A percentile compares a stretch with the other conserved stretches of the same genome.
These are phyloP conservation scores for Chorisops tibialis DNA, from an alignment of 2,888 invertebrate genomes.

Conservation along the genomic window DNA sequence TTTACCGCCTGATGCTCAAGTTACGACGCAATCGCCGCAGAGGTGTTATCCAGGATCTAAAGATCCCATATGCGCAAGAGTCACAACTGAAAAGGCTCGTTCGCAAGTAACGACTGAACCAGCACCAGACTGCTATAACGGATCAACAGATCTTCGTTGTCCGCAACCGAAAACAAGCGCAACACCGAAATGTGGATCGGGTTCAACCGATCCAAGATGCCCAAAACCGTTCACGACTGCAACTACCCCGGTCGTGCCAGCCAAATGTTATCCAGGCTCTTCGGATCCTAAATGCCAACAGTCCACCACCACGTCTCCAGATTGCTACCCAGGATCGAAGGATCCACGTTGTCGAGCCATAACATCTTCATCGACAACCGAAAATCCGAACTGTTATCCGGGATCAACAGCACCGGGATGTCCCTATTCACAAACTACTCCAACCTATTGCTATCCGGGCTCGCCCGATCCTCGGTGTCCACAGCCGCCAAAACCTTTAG, in stretches of 20 bases:
- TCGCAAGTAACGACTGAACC: slow-evolving; percentile 38
- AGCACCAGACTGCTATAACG: slow-evolving; percentile 39
- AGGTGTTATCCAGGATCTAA: slow-evolving; percentile 43
- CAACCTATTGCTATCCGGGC: slow-evolving; percentile 43
- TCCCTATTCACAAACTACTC: slow-evolving; percentile 34
- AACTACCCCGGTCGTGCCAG: slow-evolving; percentile 38
- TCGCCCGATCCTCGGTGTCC: slow-evolving; percentile 49
- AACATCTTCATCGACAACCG: not conserved
- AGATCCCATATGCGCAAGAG: slow-evolving; percentile 44
- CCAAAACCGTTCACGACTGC: slow-evolving; percentile 39
- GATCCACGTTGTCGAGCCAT: slow-evolving; percentile 42
- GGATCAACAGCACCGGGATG: slow-evolving; percentile 38
- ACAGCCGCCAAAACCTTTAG: slow-evolving; percentile 49
- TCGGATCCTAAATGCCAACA: slow-evolving; percentile 41
- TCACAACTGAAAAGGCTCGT: slow-evolving; percentile 42
- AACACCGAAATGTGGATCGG: slow-evolving; percentile 41
- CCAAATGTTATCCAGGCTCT: slow-evolving; percentile 45
- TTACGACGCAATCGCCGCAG: slow-evolving; percentile 43
- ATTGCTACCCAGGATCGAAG: slow-evolving; percentile 37
- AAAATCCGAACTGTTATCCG: slow-evolving; percentile 35
- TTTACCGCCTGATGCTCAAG: slow-evolving; percentile 46
- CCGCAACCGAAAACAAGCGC: slow-evolving; percentile 31
- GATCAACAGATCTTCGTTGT: slow-evolving; percentile 41
- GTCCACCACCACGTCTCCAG: slow-evolving; percentile 37
- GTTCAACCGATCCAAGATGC: slow-evolving; percentile 43